Percentiles rank a stretch among this genome's conserved stretches.
Conservation (phyloP, 2,113 vertebrate species). For the Trogon melanurus region DNA sequence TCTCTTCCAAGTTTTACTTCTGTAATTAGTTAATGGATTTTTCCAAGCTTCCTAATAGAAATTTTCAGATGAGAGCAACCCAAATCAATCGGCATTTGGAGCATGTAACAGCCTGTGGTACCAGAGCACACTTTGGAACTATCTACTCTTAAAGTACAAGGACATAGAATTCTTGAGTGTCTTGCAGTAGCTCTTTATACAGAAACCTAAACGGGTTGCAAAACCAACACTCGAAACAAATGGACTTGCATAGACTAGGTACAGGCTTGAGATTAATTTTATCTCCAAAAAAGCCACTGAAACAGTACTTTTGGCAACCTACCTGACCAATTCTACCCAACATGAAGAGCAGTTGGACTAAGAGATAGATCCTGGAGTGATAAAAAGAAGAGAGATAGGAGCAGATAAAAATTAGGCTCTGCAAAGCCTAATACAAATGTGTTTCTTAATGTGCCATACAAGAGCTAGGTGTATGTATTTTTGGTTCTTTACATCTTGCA, state of each 20-base stretch:
- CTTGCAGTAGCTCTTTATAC: not conserved
- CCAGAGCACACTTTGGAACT: not conserved
- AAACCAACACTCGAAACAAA: not conserved
- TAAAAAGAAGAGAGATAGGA: not conserved
- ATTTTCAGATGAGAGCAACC: not conserved
- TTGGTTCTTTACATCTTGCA: not conserved
- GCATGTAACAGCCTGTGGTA: not conserved
- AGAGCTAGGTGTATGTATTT: not conserved
- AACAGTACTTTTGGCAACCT: not conserved
- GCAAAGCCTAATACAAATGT: not conserved
- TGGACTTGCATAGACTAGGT: not conserved
- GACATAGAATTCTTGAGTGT: not conserved
- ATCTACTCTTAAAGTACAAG: not conserved
- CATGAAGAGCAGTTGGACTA: not conserved
- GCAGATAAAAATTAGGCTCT: not conserved
- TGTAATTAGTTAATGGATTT: not conserved
- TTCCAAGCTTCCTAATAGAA: not conserved
- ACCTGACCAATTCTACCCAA: conserved; percentile 1
- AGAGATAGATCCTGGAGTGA: not conserved
- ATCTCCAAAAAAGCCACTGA: not conserved
- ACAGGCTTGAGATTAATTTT: not conserved
- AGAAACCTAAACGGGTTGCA: not conserved
- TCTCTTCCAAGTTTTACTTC: not conserved
- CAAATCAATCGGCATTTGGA: not conserved
- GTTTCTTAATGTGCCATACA: not conserved